phyloP scores from a whole-genome alignment of 30 jellyfish, hydroid and myxozoan species.

The Turritopsis rubra region DNA sequence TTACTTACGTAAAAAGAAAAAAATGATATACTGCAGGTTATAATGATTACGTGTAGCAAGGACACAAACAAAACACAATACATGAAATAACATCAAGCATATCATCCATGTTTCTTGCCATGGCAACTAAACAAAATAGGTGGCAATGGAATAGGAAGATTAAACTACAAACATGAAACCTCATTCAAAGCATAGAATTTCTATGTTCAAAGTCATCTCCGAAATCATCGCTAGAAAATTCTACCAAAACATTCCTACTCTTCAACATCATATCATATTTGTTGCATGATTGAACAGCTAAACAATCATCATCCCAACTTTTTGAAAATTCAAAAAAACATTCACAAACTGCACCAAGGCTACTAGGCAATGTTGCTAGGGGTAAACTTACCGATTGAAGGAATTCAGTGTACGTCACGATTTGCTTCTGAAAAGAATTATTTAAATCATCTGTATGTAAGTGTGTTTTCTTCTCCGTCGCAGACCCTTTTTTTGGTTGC shows the following conservation, averaged over 20 bases:
- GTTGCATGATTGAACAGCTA: too few species aligned
- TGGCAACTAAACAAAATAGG: constrained; percentile 35
- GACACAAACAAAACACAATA: constrained; percentile 29
- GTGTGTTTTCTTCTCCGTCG: background rate
- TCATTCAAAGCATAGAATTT: too few species aligned
- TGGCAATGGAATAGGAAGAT: too few species aligned
- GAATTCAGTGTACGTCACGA: background rate
- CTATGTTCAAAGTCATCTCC: too few species aligned
- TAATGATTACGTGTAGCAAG: constrained; percentile 36
- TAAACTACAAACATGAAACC: too few species aligned
- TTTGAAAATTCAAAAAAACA: too few species aligned
- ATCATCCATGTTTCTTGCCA: constrained; percentile 63
- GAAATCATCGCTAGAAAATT: too few species aligned
- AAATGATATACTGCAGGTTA: constrained; percentile 30
- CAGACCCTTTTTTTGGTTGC: background rate
- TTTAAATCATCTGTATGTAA: background rate
- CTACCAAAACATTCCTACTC: too few species aligned
- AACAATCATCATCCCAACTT: too few species aligned
- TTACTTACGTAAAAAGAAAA: constrained; percentile 49
- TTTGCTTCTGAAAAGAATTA: background rate
- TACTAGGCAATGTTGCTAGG: too few species aligned
- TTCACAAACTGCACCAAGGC: too few species aligned
- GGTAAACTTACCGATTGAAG: background rate
- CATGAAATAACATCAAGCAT: constrained; percentile 30
- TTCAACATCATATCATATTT: too few species aligned